Evolutionary conservation across 2,113 vertebrate species (phyloP).

Genomic region (Melanerpes aurifrons): DNA sequence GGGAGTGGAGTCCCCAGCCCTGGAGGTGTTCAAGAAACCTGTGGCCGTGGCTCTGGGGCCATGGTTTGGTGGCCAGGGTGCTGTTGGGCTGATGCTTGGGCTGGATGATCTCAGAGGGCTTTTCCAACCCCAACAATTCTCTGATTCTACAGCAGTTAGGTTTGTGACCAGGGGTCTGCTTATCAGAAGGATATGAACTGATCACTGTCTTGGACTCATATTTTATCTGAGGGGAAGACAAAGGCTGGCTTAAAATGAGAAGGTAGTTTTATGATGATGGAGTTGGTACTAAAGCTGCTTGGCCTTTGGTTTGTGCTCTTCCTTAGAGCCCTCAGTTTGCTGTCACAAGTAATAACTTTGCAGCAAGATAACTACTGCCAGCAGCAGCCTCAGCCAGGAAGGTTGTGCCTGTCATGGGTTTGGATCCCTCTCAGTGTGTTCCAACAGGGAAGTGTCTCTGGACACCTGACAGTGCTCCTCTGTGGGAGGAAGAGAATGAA

Average conservation of each 20-base stretch:
- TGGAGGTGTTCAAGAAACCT: no score
- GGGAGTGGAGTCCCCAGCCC: no score
- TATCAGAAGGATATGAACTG: not conserved
- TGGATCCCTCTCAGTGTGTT: not conserved
- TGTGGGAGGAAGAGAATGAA: not conserved
- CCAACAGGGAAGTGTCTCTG: not conserved
- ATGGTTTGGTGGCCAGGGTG: no score
- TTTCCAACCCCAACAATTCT: no score
- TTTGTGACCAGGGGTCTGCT: not conserved
- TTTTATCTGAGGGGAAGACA: slow-evolving; percentile 18
- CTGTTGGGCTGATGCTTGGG: no score
- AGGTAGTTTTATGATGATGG: slow-evolving; percentile 41
- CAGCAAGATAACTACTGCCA: slow-evolving; percentile 32
- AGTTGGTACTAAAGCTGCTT: slow-evolving; percentile 43
- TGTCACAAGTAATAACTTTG: slow-evolving; percentile 50
- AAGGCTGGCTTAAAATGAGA: slow-evolving; percentile 10
- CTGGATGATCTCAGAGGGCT: no score
- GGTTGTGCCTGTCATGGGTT: slow-evolving; percentile 22
- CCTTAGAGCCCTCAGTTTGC: slow-evolving; percentile 11
- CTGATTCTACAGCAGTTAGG: not conserved
- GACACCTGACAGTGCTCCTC: not conserved
- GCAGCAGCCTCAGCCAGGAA: slow-evolving; percentile 23
- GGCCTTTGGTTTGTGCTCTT: slow-evolving; percentile 41
- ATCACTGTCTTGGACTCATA: not conserved
- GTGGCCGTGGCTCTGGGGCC: no score